phyloP scores from a whole-genome alignment of 2,888 invertebrate species.

The Plebejus argus region DNA sequence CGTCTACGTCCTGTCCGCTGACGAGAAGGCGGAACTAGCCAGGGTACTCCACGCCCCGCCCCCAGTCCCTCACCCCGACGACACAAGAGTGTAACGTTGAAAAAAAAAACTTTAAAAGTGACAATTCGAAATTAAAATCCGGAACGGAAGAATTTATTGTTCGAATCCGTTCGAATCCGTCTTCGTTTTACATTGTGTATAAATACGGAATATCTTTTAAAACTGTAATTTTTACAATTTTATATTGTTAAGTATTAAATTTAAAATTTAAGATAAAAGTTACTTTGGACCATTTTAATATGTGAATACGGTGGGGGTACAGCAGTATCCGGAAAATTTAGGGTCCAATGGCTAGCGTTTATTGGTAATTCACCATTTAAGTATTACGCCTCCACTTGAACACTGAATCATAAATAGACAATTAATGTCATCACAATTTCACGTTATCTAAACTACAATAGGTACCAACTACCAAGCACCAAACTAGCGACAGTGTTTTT shows the following conservation, averaged over 20 bases:
- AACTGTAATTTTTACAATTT: conserved; percentile 24
- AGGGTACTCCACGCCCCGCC: conserved; percentile 65
- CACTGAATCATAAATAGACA: neutral
- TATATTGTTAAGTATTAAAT: conserved; percentile 13
- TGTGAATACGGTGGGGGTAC: neutral
- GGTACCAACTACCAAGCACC: neutral
- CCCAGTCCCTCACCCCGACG: conserved; percentile 53
- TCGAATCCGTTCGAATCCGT: conserved; percentile 24
- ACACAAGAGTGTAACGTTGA: conserved; percentile 50
- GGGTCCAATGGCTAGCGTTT: conserved; percentile 21
- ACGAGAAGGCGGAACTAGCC: conserved; percentile 81
- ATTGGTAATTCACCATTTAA: conserved; percentile 16
- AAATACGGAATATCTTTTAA: conserved; percentile 4
- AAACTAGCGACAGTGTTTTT: neutral
- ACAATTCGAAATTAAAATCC: conserved; percentile 11
- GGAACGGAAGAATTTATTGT: neutral
- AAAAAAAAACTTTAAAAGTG: conserved; percentile 26
- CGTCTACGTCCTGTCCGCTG: conserved; percentile 85
- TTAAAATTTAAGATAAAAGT: neutral
- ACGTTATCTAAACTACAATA: neutral
- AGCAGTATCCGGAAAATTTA: neutral
- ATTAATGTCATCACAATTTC: conserved; percentile 11
- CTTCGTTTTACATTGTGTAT: neutral
- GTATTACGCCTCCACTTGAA: neutral
- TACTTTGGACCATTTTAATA: conserved; percentile 14